Evolutionary conservation across 2,888 invertebrate species (phyloP), one percentile per base, ranked within the genome.

Genomic region (Cataglyphis albicans): DNA sequence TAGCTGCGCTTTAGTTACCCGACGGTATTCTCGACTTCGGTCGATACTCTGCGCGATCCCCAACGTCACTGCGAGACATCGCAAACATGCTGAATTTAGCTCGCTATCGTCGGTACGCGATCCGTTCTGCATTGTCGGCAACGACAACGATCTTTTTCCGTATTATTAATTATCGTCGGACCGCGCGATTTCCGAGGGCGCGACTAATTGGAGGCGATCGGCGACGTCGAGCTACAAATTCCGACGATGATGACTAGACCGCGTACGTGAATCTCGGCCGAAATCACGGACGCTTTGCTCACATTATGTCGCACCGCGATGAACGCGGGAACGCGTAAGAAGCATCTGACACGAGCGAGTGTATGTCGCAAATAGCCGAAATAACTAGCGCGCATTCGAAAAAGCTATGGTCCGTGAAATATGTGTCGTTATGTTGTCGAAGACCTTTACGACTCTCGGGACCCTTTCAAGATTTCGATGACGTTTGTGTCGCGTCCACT

Each of bases 391-490:
- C 86, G 84, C 81, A 81, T 84, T 73, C 85, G 82, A 82, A 81
- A 81, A 84, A 85, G 73, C 63, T 82, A 82, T 80, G 80, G 38
- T 55, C 81, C 84, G 68, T 90, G 80, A 89, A 88, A 90, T 86
- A 84, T 83, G 78, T 82, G 83, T 87, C 67, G 82, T 81, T 83
- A 87, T 82, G 84, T 88, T 90, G 89, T 90, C 87, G 84, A 89
- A 90, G 87, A 48, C n/a, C 74, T 80, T 82, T 72, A 78, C 52
- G 73, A 70, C n/a, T 70, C 59, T 78, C 6, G 59, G 82, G 68
- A 73, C 25, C 78, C 83, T 85, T 61, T 83, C 18, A 75, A 78
- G 83, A 84, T 84, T 85, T 81, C 85, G 41, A 59, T 41, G 41
- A 73, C 82, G 80, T 80, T 81, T 72, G 78, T 44, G 35, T 67